phyloP scores from a whole-genome alignment of 2,797 vertebrate species.

The Champsocephalus gunnari region DNA sequence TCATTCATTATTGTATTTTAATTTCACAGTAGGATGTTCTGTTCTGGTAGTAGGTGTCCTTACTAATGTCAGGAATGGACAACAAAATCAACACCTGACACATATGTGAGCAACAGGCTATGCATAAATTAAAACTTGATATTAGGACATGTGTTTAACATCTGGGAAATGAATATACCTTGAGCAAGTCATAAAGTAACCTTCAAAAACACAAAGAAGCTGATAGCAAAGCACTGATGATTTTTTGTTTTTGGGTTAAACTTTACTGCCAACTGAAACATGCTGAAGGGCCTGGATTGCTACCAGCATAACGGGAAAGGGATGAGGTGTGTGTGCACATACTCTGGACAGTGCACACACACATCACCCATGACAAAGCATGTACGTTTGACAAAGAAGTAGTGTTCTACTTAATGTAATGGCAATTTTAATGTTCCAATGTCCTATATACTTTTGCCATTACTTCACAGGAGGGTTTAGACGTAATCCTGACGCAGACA shows the following conservation, averaged over 20 bases:
- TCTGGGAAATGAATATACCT: slow-evolving; percentile 43
- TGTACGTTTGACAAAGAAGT: slow-evolving; percentile 1
- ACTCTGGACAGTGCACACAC: background rate
- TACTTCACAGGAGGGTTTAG: too few relatives aligned
- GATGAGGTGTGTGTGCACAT: background rate
- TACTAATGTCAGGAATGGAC: background rate
- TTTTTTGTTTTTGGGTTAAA: slow-evolving; percentile 34
- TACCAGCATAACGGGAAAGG: background rate
- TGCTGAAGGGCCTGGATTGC: slow-evolving; percentile 1
- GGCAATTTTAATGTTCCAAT: too few relatives aligned
- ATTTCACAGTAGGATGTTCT: too few relatives aligned
- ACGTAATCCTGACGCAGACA: too few relatives aligned
- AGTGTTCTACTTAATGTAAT: background rate
- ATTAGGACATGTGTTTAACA: slow-evolving; percentile 45
- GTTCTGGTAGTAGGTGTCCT: background rate
- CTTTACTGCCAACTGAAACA: background rate
- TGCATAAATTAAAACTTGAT: slow-evolving; percentile 28
- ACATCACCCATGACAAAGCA: background rate
- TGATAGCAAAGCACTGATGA: slow-evolving; percentile 25
- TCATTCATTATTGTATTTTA: too few relatives aligned
- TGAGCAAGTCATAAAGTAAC: slow-evolving; percentile 32
- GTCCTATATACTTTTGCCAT: too few relatives aligned
- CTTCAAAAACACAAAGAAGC: slow-evolving; percentile 32
- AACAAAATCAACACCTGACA: slow-evolving; percentile 33
- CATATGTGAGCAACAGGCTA: slow-evolving; percentile 13